phyloP scores from a whole-genome alignment of 2,113 vertebrate species.

The Pollimyrus isidori region DNA sequence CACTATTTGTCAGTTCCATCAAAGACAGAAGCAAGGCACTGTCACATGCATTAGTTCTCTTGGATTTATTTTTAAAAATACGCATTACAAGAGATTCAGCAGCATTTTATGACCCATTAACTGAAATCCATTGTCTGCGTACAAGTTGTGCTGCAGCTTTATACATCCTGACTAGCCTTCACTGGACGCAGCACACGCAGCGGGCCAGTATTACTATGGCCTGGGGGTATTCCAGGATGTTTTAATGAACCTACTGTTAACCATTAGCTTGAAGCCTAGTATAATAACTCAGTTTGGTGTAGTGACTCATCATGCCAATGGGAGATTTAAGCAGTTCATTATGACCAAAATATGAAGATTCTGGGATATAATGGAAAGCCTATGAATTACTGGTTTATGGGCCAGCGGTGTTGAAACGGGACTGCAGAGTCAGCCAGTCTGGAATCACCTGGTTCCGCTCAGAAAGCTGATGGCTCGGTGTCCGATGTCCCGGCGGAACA shows the following conservation, averaged over 20 bases:
- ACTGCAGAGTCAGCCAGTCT: background rate
- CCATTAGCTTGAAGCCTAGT: background rate
- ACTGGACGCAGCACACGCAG: background rate
- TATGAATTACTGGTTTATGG: background rate
- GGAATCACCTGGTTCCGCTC: slow-evolving; percentile 63
- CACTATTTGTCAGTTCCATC: background rate
- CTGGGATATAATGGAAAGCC: background rate
- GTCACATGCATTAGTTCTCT: background rate
- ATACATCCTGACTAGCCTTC: background rate
- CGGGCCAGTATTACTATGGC: background rate
- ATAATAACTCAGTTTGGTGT: background rate
- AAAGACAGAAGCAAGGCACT: background rate
- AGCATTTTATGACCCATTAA: background rate
- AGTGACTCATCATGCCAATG: background rate
- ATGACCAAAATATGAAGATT: background rate
- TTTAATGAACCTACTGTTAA: background rate
- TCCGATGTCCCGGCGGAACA: slow-evolving; percentile 81
- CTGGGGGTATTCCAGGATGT: background rate
- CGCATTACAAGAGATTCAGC: background rate
- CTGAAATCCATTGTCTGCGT: background rate
- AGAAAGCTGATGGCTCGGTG: slow-evolving; percentile 74
- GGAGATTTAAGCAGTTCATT: background rate
- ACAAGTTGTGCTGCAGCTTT: background rate
- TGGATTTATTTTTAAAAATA: background rate
- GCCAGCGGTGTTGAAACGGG: background rate